Conservation (phyloP, 2,888 invertebrate genomes). For the Priocnemis perturbator region DNA sequence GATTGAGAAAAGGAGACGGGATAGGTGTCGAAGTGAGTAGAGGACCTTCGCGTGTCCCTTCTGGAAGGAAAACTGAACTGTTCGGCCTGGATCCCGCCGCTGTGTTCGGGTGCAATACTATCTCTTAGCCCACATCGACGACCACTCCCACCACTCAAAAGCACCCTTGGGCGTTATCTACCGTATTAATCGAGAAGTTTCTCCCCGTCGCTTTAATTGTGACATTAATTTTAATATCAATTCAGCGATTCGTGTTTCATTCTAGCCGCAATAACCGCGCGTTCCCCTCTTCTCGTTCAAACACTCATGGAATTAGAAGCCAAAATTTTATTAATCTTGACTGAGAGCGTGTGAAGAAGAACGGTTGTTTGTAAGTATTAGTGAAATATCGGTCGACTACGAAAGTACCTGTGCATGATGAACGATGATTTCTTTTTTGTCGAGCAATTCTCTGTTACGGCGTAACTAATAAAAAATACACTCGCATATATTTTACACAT, state of each 20-base stretch:
- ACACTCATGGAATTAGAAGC: no score
- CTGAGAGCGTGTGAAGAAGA: no score
- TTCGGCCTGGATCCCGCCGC: conserved; percentile 35
- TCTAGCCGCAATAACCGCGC: not conserved
- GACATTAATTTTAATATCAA: conserved; percentile 48
- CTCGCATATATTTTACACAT: no score
- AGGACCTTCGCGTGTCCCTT: conserved; percentile 28
- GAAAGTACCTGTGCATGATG: no score
- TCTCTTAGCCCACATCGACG: conserved; percentile 35
- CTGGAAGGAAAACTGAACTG: conserved; percentile 38
- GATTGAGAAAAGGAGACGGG: conserved; percentile 10
- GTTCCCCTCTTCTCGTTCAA: no score
- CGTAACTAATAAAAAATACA: no score
- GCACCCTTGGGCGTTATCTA: conserved; percentile 44
- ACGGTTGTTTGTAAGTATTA: no score
- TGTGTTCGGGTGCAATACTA: conserved; percentile 21
- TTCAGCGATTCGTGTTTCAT: conserved; percentile 40
- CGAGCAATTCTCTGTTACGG: no score
- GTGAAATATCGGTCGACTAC: no score
- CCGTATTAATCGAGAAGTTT: conserved; percentile 60
- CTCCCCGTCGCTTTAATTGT: conserved; percentile 29
- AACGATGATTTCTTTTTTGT: no score
- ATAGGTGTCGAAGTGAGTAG: conserved; percentile 20
- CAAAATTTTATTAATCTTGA: no score
- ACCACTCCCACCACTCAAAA: conserved; percentile 11